These are phyloP conservation scores for Galbula dea DNA, from an alignment of 2,113 vertebrate genomes.

Conservation along the genomic window DNA sequence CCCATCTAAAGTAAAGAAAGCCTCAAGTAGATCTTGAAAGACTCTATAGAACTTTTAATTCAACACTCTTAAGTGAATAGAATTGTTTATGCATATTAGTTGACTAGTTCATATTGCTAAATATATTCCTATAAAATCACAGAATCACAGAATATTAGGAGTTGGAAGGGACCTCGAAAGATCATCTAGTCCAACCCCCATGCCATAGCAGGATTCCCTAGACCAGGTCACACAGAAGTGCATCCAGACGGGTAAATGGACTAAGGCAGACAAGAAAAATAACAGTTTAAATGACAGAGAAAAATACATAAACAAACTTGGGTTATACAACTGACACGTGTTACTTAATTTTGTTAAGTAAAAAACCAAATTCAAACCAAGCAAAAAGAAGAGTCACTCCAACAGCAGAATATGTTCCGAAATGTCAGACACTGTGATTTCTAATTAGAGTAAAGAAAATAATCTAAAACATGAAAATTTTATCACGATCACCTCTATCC, in stretches of 20 bases:
- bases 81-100: neutral
- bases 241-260: too few species aligned
- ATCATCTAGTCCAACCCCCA: too few species aligned
- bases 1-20: neutral
- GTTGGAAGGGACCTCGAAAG: too few species aligned
- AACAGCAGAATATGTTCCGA: neutral
- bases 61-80: neutral
- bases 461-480: neutral
- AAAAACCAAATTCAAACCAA: neutral
- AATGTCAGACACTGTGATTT: neutral
- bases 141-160: too few species aligned
- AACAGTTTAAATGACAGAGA: neutral
- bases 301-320: neutral
- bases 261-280: neutral
- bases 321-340: neutral
- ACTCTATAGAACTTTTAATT: neutral
- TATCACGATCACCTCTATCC: neutral
- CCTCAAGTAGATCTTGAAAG: neutral
- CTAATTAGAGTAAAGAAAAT: neutral
- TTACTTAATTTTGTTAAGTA: neutral
- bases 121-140: neutral
- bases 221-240: too few species aligned
- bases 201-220: too few species aligned
- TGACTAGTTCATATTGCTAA: neutral
- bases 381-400: neutral